Evolutionary conservation across 2,113 vertebrate species (phyloP), one percentile per base, ranked within the genome.

Genomic region (Sorex araneus): DNA sequence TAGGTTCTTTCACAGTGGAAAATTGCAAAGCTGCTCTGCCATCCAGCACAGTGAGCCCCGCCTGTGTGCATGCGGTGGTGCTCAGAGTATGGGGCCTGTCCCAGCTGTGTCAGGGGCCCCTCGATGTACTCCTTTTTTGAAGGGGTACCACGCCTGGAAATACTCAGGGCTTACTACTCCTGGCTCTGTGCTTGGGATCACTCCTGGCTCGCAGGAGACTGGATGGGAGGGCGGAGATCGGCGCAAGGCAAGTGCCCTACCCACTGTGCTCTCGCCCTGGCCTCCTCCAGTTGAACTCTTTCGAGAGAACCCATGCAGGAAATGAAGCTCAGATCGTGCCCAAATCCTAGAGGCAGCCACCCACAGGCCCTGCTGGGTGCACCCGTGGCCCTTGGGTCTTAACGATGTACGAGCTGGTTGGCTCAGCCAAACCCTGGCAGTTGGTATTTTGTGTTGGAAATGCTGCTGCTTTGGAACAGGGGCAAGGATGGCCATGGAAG

Each of bases 281-380:
- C 25, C 34, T 84, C 74, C 77, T n/a, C 63, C 36, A n/a, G 92
- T 83, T 60, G 64, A 83, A 86, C 45, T 94, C 77, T 70, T 47
- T 45, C 60, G 69, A 75, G 63, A 45, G 93, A 82, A 76, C 18
- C 36, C 67, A 34, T 15, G 60, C 57, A 71, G 79, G 71, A 86
- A 93, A 82, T 28, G 32, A 81, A 64, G 21, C 45, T 69, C 28
- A 30, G n/a, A 54, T 84, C 19, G 66, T 90, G 45, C 45, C 64
- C 34, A 21, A 88, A 30, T 89, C 54, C 57, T 36, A 66, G 27
- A n/a, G 19, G 69, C 8, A 43, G 54, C 21, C 82, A 69, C 73
- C 2, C 6, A 18, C 28, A 28, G 4, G n/a, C n/a, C n/a, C 15
- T 69, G 15, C 10, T 32, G 30, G 16, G 15, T 32, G 78, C 8